These are phyloP conservation scores for Stomorhina lunata DNA, from an alignment of 2,888 invertebrate genomes.

Conservation along the genomic window DNA sequence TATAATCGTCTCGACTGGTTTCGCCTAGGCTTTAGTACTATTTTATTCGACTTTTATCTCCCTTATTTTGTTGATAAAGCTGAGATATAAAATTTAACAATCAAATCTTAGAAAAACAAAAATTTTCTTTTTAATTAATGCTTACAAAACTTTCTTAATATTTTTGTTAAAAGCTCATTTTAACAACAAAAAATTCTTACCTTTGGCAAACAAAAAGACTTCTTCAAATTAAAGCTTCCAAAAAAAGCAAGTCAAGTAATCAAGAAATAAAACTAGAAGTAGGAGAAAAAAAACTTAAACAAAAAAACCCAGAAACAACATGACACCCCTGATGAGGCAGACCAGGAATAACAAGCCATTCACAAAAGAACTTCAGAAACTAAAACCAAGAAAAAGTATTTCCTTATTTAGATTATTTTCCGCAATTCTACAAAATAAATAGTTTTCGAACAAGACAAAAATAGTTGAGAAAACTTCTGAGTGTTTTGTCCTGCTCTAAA, in stretches of 20 bases:
- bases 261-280: neutral
- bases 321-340: slow-evolving; percentile 25
- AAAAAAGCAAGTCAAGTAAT: slow-evolving; percentile 22
- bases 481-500: neutral
- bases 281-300: neutral
- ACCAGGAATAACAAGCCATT: slow-evolving; percentile 30
- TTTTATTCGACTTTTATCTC: no score
- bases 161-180: slow-evolving; percentile 16
- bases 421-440: slow-evolving; percentile 3
- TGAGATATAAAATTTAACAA: no score
- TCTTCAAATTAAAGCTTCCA: neutral
- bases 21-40: no score
- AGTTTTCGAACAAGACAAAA: slow-evolving; percentile 12
- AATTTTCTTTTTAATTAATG: neutral
- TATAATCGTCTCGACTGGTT: no score
- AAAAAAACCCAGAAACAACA: neutral
- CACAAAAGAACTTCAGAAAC: slow-evolving; percentile 5
- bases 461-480: slow-evolving; percentile 13
- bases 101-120: no score
- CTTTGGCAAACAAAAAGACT: neutral
- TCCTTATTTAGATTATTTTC: neutral
- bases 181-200: neutral
- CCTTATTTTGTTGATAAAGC: no score
- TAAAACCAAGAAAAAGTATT: neutral
- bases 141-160: neutral